Conservation (phyloP, 2,113 vertebrate genomes). For the Hyperopisus bebe region DNA sequence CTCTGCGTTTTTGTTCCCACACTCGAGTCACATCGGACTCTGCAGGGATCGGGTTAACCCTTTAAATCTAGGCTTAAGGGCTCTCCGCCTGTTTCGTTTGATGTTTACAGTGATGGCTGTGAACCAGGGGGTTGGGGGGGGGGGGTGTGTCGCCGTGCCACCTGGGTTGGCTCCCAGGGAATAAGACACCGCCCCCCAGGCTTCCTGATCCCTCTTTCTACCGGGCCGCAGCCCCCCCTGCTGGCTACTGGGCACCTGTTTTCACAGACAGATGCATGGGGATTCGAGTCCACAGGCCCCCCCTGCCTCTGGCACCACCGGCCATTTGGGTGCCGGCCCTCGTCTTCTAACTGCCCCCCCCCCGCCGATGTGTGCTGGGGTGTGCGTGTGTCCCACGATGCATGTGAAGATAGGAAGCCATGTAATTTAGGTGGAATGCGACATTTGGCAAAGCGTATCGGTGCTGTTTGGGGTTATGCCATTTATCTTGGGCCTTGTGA, state of each 20-base stretch:
- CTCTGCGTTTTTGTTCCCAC: neutral
- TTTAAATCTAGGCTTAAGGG: conserved; percentile 1
- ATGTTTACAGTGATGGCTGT: neutral
- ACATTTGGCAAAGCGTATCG: neutral
- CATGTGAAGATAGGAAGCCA: conserved; percentile 26
- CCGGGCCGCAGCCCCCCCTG: neutral
- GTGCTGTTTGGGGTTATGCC: conserved; percentile 20
- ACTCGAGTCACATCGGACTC: neutral
- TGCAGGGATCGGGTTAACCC: conserved; percentile 1
- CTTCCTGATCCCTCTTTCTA: neutral
- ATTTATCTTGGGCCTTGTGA: conserved; percentile 29
- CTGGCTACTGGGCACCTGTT: neutral
- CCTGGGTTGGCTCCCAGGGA: neutral
- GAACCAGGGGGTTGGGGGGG: neutral
- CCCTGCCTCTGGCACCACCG: neutral
- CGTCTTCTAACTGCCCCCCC: neutral
- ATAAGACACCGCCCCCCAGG: neutral
- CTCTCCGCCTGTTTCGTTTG: neutral
- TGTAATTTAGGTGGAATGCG: conserved; percentile 18
- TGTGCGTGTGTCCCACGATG: conserved; percentile 10
- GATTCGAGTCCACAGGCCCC: neutral
- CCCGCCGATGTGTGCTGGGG: neutral
- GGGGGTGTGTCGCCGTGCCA: neutral
- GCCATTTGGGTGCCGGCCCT: neutral
- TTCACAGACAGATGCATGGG: neutral